Base-by-base conservation (phyloP, 1,140 invertebrate species). In the Drosophila trapezifrons region DNA sequence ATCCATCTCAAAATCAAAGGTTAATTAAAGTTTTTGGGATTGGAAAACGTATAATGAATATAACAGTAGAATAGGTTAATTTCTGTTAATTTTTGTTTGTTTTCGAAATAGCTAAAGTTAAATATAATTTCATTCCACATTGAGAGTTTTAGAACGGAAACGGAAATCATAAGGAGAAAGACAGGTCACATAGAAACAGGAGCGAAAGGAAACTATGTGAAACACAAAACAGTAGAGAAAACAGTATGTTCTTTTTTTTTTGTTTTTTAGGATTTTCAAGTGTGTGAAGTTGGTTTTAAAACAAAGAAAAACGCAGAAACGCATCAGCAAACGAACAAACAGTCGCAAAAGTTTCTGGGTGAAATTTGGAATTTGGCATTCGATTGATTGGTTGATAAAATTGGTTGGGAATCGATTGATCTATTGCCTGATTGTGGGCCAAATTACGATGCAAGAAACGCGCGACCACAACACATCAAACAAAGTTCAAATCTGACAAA, bases 241-340 rank as follows among this genome's bases (percentile, higher is more conserved):
- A 58, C 29, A 15, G 43, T 55, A 64, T n/a, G n/a, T n/a, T n/a
- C 15, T 38, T 17, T 35, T 20, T 66, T 65, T 49, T 22, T 20
- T 46, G 57, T 57, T 35, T 52, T 5, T 25, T 29, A 2, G n/a
- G 1, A 20, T 32, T 37, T 40, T 42, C 15, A 32, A 29, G 2
- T 42, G 54, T 55, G 55, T 58, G 45, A 37, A 47, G 40, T 38
- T 65, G 40, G 45, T 55, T 37, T 38, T 45, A 40, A 58, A 80
- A 71, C 47, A 64, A 82, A 78, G 66, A 52, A 59, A 85, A 81
- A 78, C 65, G 64, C 64, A 77, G 57, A 52, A 86, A 71, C 69
- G 83, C 82, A 86, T 87, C 66, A 73, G 82, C 82, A 86, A 86
- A 86, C 82, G 78, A 86, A 86, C 82, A 86, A 87, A 86, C 82